phyloP scores from a whole-genome alignment of 1,140 invertebrate genomes.

The Popillia japonica region DNA sequence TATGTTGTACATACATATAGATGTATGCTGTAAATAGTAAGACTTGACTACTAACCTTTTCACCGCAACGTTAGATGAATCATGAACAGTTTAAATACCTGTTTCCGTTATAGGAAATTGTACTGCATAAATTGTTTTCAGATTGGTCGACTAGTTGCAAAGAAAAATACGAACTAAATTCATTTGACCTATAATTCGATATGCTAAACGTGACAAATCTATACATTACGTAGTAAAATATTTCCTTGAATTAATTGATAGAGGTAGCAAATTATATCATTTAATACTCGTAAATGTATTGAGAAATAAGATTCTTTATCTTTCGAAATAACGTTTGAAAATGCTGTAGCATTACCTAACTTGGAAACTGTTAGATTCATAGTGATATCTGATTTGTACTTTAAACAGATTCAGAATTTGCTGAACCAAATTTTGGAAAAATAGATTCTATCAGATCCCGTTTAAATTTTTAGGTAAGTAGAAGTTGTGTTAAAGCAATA shows the following conservation, averaged over 20 bases:
- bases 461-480: too few relatives aligned
- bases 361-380: too few relatives aligned
- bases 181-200: neutral
- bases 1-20: neutral
- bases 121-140: neutral
- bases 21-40: neutral
- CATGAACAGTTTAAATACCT: neutral
- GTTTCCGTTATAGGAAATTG: constrained; percentile 4
- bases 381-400: too few relatives aligned
- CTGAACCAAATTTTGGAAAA: too few relatives aligned
- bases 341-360: too few relatives aligned
- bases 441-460: too few relatives aligned
- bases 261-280: neutral
- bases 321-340: too few relatives aligned
- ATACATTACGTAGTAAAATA: neutral
- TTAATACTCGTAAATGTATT: neutral
- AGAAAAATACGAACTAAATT: neutral
- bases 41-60: constrained; percentile 5
- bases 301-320: neutral
- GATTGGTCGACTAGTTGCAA: neutral
- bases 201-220: constrained; percentile 9
- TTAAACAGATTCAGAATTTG: too few relatives aligned
- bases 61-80: neutral
- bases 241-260: neutral
- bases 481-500: too few relatives aligned